Conservation (phyloP, 2,113 vertebrate genomes). For the Anolis sagrei region DNA sequence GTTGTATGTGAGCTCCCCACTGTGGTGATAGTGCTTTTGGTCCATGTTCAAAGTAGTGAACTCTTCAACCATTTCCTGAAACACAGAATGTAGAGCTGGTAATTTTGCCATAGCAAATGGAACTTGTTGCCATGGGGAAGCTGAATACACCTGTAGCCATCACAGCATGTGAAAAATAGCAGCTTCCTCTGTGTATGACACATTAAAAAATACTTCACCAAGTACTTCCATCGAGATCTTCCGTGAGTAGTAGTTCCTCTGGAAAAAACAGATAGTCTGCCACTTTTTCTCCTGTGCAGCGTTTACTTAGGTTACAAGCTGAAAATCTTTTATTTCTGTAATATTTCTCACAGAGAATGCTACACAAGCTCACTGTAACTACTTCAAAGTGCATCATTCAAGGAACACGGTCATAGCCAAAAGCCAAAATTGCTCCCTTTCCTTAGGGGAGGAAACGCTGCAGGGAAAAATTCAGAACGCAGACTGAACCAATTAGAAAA, state of each 20-base stretch:
- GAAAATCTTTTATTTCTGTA: slow-evolving; percentile 6
- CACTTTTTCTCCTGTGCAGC: not conserved
- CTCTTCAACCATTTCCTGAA: not conserved
- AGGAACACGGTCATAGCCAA: not conserved
- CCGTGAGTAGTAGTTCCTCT: not conserved
- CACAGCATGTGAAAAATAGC: no score
- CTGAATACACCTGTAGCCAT: not conserved
- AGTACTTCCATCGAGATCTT: not conserved
- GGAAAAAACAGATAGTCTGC: not conserved
- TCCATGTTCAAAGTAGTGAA: not conserved
- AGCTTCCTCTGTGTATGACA: not conserved
- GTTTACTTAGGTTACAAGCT: not conserved
- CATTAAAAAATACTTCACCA: not conserved
- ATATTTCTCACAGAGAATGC: slow-evolving; percentile 5
- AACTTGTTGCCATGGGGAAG: not conserved
- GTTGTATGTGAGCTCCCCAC: not conserved
- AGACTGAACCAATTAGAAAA: not conserved
- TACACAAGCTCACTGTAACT: not conserved
- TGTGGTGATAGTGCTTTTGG: not conserved
- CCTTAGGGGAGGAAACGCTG: not conserved
- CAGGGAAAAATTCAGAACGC: not conserved
- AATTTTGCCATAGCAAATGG: not conserved
- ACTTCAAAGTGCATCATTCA: not conserved
- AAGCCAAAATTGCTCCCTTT: not conserved
- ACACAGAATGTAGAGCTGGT: not conserved